Base-by-base conservation (phyloP, 2,797 vertebrate species). In the Odontamblyopus rebecca region DNA sequence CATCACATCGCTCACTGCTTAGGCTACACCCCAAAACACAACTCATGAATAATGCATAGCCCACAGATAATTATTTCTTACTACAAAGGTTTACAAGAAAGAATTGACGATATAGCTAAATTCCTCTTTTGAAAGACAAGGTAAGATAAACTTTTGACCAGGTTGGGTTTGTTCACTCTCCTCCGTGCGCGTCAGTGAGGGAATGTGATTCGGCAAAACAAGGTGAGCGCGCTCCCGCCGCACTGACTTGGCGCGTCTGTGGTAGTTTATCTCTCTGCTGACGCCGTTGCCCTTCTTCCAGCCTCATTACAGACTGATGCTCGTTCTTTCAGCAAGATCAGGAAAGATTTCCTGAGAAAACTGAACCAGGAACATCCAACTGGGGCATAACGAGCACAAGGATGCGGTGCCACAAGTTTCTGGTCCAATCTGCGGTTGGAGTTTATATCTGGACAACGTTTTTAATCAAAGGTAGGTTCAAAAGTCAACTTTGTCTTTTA, bases 351-450 rank as follows among this genome's bases (percentile, higher is more conserved):
- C 71, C 60, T 5, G 71, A 75, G 6, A 27, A 75, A 63, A 79
- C 71, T 67, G 66, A 72, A 27, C 66, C 8, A 35, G 75, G 71
- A 80, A 74, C 75, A 30, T 67, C 67, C 65, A 57, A 72, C 69
- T 61, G 29, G 75, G 60, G 65, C 71, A 64, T 69, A 69, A 51
- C 69, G 77, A 73, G 74, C 70, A 75, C 75, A 81, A 88, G 68
- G 78, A 92, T 92, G 91, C 83, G 80, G 73, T 79, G 80, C 81
- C 80, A 76, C 73, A 92, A 89, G 86, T 91, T 89, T 78, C 87
- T 80, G 87, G 84, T 76, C 80, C 71, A 83, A 0, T 85, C 75
- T 73, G 87, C 83, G 53, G 2, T 89, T 77, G 89, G 88, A 71
- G 81, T 91, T 77, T 91, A 87, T 65, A 59, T 92, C 35, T 90